Base-by-base conservation (phyloP, 2,888 invertebrate genomes). In the Gibbula magus region DNA sequence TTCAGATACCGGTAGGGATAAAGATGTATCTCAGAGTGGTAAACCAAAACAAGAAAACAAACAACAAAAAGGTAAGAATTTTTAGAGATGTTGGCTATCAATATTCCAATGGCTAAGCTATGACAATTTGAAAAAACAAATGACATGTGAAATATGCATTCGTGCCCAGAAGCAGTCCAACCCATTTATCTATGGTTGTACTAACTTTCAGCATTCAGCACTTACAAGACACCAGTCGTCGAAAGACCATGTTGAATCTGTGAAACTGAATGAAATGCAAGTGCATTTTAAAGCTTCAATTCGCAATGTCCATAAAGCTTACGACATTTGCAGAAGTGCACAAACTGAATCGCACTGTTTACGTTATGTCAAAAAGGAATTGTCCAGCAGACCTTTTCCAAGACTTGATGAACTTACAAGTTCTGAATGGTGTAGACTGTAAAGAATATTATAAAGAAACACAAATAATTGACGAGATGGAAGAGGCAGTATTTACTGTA, bases 301-400 rank as follows among this genome's bases (percentile, higher is more conserved):
- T 56, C 56, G 25, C 7, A 20, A 56, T 56, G 56, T n/a, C n/a
- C n/a, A 56, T 7, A 56, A 20, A 56, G 20, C n/a, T n/a, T 10
- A 56, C n/a, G 56, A 56, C 7, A n/a, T 56, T n/a, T n/a, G 13
- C 4, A 4, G 1, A 10, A 10, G 13, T 56, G 22, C 56, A 10
- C 56, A 56, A 13, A 56, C 56, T 56, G 56, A 56, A 18, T 13
- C 45, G 45, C 8, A 45, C 70, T 1, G 32, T 70, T 70, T 70
- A 70, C 16, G 32, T 70, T 10, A 70, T 70, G 70, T 29, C 70
- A 8, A 70, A 70, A 70, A 56, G 18, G 35, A 70, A 70, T 35
- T 70, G 25, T 32, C 70, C 70, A 5, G 35, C 70, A 10, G 70
- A 70, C 39, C 4, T 70, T n/a, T 70, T 70, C 10, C 7, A 29